Evolutionary conservation across 2,113 vertebrate genomes (phyloP), one percentile per base, ranked within the genome.

Genomic region (Proterorhinus semilunaris): DNA sequence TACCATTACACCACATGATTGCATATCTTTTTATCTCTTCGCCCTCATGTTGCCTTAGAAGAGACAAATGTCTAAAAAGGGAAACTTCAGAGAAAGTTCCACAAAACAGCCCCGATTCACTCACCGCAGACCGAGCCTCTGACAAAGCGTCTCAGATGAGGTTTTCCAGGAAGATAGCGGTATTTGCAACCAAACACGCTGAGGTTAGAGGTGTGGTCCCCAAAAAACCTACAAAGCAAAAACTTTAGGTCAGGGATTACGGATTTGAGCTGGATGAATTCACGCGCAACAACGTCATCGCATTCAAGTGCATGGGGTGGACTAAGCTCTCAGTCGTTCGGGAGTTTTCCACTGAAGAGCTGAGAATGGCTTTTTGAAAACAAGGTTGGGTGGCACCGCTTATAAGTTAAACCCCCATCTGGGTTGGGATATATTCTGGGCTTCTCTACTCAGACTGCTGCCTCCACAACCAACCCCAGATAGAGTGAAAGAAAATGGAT

Each of bases 161-260:
- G 97, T 93, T 94, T 95, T 80, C 98, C 94, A 0, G 98, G 97
- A 86, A 98, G 95, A 92, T 98, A 99, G 91, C 96, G 96, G 79
- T 95, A 99, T 93, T 96, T 98, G 95, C 98, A 99, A 92, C 98
- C 98, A 89, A 99, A 99, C 91, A 99, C 95, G 78, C 98, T 99
- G 89, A 98, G 95, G 94, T 99, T 98, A 90, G 98, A 98, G 0
- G 96, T 98, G 83, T 99, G 98, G 83, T 99, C 97, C 81, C 98
- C 98, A 6, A 99, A 99, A 90, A 99, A 99, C 71, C 90, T 91
- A 75, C 53, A 6, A 8, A 16, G 7, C 9, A 42, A 62, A 61
- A 7, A 27, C 7, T 8, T 10, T 13, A 45, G 8, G 8, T 5
- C 46, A 48, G 1, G 15, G n/a, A 13, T 55, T 9, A 8, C 7